These are phyloP conservation scores for Tetrao urogallus DNA, from an alignment of 2,113 vertebrate genomes.

Conservation along the genomic window DNA sequence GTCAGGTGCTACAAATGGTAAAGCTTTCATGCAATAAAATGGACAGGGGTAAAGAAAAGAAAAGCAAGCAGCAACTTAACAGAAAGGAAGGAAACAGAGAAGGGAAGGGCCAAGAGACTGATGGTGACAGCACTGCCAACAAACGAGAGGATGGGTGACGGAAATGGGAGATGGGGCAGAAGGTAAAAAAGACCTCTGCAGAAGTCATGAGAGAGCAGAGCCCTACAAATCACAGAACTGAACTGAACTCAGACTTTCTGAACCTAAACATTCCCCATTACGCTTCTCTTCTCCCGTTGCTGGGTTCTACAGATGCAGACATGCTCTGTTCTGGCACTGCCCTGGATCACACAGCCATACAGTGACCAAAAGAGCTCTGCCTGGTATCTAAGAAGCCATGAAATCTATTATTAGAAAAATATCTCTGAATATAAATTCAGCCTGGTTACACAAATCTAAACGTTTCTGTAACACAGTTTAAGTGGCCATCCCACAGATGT, in stretches of 20 bases:
- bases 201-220: neutral
- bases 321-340: neutral
- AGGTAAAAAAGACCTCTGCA: neutral
- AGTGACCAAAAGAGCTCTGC: neutral
- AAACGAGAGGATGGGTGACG: neutral
- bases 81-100: neutral
- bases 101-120: neutral
- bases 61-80: neutral
- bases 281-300: neutral
- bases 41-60: neutral
- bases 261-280: neutral
- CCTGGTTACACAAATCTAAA: neutral
- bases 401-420: neutral
- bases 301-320: neutral
- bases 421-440: neutral
- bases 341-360: neutral
- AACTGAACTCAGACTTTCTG: neutral
- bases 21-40: neutral
- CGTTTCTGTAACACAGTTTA: neutral
- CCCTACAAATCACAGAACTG: neutral
- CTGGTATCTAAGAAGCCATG: neutral
- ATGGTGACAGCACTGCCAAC: neutral
- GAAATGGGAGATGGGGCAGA: neutral
- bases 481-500: neutral
- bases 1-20: neutral